Conservation (phyloP, 2,888 invertebrate genomes). For the Ypsolopha sequella region DNA sequence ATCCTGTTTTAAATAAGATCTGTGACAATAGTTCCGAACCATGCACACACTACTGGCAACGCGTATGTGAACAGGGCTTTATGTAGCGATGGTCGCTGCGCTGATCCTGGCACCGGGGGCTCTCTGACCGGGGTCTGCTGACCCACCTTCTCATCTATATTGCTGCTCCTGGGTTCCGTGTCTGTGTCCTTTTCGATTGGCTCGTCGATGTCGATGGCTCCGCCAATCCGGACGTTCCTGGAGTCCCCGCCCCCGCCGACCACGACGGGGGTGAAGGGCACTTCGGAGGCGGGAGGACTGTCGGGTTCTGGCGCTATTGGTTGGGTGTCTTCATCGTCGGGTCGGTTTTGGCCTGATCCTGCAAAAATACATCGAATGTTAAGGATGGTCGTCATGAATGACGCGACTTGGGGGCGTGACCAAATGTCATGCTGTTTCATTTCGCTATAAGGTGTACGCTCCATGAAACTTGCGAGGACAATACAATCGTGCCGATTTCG, state of each 20-base stretch:
- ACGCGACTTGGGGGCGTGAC: too few relatives aligned
- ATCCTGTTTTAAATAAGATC: conserved; percentile 78
- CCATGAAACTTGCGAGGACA: too few relatives aligned
- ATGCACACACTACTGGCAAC: conserved; percentile 85
- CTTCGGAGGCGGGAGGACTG: conserved; percentile 19
- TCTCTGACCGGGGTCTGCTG: conserved; percentile 13
- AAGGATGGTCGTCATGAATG: not conserved
- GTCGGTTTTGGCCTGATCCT: conserved; percentile 39
- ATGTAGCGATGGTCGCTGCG: conserved; percentile 63
- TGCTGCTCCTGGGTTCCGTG: conserved; percentile 18
- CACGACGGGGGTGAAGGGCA: conserved; percentile 33
- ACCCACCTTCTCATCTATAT: not conserved
- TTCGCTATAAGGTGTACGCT: too few relatives aligned
- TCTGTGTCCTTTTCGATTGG: not conserved
- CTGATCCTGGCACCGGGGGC: conserved; percentile 33
- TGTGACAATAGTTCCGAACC: conserved; percentile 86
- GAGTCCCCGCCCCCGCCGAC: conserved; percentile 25
- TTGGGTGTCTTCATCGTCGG: conserved; percentile 26
- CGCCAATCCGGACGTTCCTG: conserved; percentile 32
- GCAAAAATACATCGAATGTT: conserved; percentile 7
- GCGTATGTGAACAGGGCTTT: conserved; percentile 80
- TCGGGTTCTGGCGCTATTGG: conserved; percentile 12
- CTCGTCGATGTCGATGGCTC: not conserved
- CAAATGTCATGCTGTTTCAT: too few relatives aligned
- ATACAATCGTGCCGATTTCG: too few relatives aligned